A percentile compares a stretch with the other conserved stretches of the same genome.
phyloP scores from a whole-genome alignment of 2,888 invertebrate genomes.

The Miltochrista miniata region DNA sequence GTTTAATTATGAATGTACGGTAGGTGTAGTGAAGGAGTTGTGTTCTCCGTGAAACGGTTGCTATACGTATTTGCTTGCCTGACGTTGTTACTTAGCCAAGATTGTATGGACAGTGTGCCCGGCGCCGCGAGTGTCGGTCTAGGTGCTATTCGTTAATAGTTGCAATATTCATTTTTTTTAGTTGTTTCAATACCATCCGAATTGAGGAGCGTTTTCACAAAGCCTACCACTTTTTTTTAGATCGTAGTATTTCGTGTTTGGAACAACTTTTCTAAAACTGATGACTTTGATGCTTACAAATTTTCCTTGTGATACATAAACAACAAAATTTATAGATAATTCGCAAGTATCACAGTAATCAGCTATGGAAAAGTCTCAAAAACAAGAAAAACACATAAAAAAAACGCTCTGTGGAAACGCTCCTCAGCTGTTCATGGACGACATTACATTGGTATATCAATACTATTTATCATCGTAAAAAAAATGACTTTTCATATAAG shows the following conservation, averaged over 20 bases:
- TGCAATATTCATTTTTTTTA: constrained; percentile 37
- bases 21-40: constrained; percentile 48
- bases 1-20: constrained; percentile 49
- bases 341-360: no score
- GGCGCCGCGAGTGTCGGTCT: constrained; percentile 51
- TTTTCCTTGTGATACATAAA: no score
- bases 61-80: constrained; percentile 65
- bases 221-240: no score
- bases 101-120: constrained; percentile 41
- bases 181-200: constrained; percentile 23
- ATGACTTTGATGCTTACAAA: no score
- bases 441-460: constrained; percentile 6
- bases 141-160: constrained; percentile 73
- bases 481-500: constrained; percentile 22
- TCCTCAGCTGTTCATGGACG: no score
- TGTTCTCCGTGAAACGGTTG: constrained; percentile 47
- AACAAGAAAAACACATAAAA: no score
- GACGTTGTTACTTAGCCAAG: constrained; percentile 61
- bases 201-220: no score
- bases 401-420: no score
- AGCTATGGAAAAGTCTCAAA: no score
- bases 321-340: no score
- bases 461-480: constrained; percentile 28
- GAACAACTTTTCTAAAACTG: no score
- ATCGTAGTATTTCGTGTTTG: no score